Evolutionary conservation across 2,888 invertebrate species (phyloP), one percentile per base, ranked within the genome.

Genomic region (Labia minor): DNA sequence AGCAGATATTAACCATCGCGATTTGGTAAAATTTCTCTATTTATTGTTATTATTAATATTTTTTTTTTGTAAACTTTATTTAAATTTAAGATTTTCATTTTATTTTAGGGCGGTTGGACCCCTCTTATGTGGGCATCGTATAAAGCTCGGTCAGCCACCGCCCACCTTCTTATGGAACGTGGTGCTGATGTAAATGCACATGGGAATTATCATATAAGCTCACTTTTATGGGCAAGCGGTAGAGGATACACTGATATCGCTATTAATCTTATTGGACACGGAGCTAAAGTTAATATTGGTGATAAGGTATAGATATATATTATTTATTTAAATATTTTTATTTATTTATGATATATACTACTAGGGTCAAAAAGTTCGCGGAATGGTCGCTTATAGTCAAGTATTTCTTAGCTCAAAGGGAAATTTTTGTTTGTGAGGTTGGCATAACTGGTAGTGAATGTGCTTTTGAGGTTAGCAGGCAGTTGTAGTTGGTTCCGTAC

Each of bases 111-210:
- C 72, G 95, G 94, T 37, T 99, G 98, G 98, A 91, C 95, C 1
- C 85, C 97, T 0, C 82, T 99, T 67, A 94, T 98, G 90, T 99
- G 98, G 98, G 93, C 95, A 0, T 86, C 93, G 8, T 99, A 99
- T 81, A 95, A 96, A 77, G 96, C 93, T 6, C 77, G 78, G 49
- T 73, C 75, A 11, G 78, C 89, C 37, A 84, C 91, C 69, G 95
- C 90, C 37, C 82, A 84, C 37, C 76, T 89, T 67, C 80, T 98
- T 62, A 78, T 98, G 71, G 89, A 92, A 70, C 86, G 87, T 72
- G 92, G 91, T 33, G 95, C 97, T 0, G 95, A 96, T 77, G 90
- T 94, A 4, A 95, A 97, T 78, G 89, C 95, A 0, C 92, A 95
- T 74, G 98, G 96, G 67, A 95, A 96, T 78, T 95, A 91, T 79